Percentiles rank a stretch among this genome's conserved stretches.
These are phyloP conservation scores for Fregata magnificens DNA, from an alignment of 2,113 vertebrate genomes.

Conservation along the genomic window DNA sequence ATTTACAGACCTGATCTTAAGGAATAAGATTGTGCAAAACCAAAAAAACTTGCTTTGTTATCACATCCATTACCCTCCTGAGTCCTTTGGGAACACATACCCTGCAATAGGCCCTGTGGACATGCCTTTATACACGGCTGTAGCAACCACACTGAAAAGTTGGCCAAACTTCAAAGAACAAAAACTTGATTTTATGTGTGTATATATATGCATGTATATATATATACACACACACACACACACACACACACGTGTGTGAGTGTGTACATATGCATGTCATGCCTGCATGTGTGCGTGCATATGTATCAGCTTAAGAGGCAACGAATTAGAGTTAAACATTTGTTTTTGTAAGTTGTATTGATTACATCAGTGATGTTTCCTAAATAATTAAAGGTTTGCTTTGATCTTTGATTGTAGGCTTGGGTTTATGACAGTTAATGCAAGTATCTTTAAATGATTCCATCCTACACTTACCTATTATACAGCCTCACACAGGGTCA, in stretches of 20 bases:
- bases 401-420: constrained; percentile 55
- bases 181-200: background rate
- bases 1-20: constrained; percentile 23
- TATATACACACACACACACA: background rate
- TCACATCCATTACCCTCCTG: background rate
- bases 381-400: constrained; percentile 52
- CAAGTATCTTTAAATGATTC: background rate
- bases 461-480: background rate
- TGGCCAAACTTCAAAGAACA: constrained; percentile 44
- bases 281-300: background rate
- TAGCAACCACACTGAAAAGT: background rate
- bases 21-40: constrained; percentile 15
- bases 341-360: constrained; percentile 23
- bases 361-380: constrained; percentile 52
- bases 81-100: background rate
- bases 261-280: background rate
- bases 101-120: background rate
- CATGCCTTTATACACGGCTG: background rate
- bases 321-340: constrained; percentile 7
- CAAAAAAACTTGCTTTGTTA: constrained; percentile 31
- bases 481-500: background rate
- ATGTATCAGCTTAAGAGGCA: background rate
- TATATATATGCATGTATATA: background rate
- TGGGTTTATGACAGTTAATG: constrained; percentile 16
- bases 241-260: accelerated